Conservation (phyloP, 2,797 vertebrate genomes). For the Glossophaga mutica region DNA sequence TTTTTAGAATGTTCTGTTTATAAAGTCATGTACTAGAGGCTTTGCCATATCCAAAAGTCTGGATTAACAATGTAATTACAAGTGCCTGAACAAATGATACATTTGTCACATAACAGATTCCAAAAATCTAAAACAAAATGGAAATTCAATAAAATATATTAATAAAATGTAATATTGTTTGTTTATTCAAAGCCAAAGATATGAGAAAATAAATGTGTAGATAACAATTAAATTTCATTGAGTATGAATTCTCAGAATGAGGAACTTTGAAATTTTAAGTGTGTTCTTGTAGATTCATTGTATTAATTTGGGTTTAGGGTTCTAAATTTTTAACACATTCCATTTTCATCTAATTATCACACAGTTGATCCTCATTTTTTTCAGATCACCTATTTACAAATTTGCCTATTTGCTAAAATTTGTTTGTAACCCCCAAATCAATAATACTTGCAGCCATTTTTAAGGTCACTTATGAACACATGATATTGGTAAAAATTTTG, state of each 20-base stretch:
- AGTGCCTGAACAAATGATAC: background rate
- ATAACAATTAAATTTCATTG: background rate
- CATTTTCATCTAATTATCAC: background rate
- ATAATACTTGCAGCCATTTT: background rate
- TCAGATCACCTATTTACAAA: background rate
- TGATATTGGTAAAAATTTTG: background rate
- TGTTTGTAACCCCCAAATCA: background rate
- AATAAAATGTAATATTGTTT: background rate
- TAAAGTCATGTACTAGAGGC: background rate
- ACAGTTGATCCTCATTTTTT: background rate
- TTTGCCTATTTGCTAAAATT: background rate
- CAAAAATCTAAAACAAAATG: background rate
- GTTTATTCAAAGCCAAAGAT: background rate
- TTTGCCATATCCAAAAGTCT: background rate
- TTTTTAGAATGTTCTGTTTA: background rate
- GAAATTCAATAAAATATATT: conserved; percentile 6
- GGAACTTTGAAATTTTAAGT: background rate
- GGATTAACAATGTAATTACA: background rate
- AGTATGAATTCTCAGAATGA: background rate
- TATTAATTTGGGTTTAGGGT: background rate
- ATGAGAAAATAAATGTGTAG: background rate
- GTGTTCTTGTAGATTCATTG: background rate
- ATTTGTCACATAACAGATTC: background rate
- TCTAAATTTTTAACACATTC: background rate
- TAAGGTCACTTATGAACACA: background rate